A percentile compares a stretch with the other conserved stretches of the same genome.
phyloP scores from a whole-genome alignment of 2,888 invertebrate genomes.

The Oscheius onirici region DNA sequence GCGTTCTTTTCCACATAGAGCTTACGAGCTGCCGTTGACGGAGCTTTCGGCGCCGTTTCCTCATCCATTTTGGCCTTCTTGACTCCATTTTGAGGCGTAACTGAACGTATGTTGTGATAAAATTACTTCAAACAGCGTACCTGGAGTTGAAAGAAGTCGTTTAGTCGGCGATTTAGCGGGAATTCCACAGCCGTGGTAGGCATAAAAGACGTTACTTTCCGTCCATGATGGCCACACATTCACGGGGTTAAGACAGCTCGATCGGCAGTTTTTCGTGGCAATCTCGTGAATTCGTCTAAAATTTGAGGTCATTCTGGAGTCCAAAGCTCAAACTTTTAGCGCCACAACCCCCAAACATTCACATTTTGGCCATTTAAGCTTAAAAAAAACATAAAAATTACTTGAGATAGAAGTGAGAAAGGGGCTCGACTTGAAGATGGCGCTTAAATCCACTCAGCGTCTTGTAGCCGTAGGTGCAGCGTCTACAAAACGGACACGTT shows the following conservation, averaged over 20 bases:
- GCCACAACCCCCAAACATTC: background rate
- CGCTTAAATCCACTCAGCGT: conserved; percentile 55
- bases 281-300: conserved; percentile 48
- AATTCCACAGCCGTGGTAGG: conserved; percentile 53
- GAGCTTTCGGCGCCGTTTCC: background rate
- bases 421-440: conserved; percentile 47
- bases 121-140: too few species aligned
- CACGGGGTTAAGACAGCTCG: conserved; percentile 42
- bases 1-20: background rate
- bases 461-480: conserved; percentile 59
- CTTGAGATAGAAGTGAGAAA: conserved; percentile 55
- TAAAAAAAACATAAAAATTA: conserved; percentile 10
- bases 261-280: conserved; percentile 51
- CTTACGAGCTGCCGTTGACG: background rate
- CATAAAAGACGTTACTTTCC: conserved; percentile 50
- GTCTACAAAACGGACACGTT: conserved; percentile 61
- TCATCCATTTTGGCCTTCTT: conserved; percentile 9
- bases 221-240: conserved; percentile 53
- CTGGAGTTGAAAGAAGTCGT: background rate
- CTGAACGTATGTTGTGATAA: background rate
- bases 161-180: conserved; percentile 34
- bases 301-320: background rate
- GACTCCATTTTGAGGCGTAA: background rate
- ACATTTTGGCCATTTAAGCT: background rate
- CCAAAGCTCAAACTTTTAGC: too few species aligned